Evolutionary conservation across 2,888 invertebrate species (phyloP), one percentile per base, ranked within the genome.

Genomic region (Molanna angustata): DNA sequence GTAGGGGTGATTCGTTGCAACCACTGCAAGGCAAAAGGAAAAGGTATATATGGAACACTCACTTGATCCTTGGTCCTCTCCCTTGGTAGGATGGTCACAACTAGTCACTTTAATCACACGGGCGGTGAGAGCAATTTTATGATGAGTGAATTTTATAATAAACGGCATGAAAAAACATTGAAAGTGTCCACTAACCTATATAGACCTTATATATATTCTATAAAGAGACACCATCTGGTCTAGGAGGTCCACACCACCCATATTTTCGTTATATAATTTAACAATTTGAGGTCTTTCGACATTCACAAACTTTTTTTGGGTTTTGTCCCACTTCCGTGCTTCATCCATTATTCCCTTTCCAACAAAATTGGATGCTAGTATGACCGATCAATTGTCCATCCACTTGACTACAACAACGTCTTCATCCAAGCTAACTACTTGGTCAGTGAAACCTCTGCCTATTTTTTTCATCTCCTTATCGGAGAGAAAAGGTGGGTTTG

Each of bases 181-280:
- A 39, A 27, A 59, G 41, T 31, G 54, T 59, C 60, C 32, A 43
- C 31, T 49, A n/a, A 60, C 47, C 32, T 51, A 61, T 50, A 33
- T 52, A 7, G 58, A 58, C 47, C 49, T 44, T 32, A 59, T 59
- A 22, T 31, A 52, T 33, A 56, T 61, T 48, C 54, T 52, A 41
- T 61, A 61, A 27, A 59, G 39, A 13, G 48, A 22, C 9, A 56
- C 44, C 45, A 53, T 49, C 46, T 62, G 61, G 37, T 61, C 59
- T 52, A 61, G 57, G 14, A 60, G 58, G 46, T 65, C 62, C 9
- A 65, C 62, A 32, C 64, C 64, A n/a, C 63, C 63, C 63, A 63
- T 64, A 37, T 56, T 45, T 52, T 56, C 52, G 56, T 65, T 66
- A 44, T 64, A 64, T 11, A 54, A 33, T 49, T 48, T 47, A n/a